A percentile compares a stretch with the other conserved stretches of the same genome.
phyloP scores from a whole-genome alignment of 2,113 vertebrate species.

The Malurus cyaneus region DNA sequence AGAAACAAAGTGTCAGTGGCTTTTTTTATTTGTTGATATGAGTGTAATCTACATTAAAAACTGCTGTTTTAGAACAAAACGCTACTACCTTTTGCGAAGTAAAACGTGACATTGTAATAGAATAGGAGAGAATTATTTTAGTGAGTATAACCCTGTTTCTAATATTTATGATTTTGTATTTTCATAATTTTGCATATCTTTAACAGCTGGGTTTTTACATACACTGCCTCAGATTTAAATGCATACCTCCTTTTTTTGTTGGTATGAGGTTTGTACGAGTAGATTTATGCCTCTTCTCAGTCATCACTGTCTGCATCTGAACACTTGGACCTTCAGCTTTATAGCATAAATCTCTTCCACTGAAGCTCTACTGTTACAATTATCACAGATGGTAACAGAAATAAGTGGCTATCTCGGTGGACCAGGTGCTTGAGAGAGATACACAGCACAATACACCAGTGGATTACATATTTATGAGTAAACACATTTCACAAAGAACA shows the following conservation, averaged over 20 bases:
- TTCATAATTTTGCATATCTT: background rate
- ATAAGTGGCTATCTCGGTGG: background rate
- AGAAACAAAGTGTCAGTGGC: background rate
- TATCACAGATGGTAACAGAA: conserved; percentile 30
- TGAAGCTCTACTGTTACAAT: background rate
- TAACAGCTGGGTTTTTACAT: background rate
- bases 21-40: background rate
- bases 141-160: background rate
- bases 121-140: background rate
- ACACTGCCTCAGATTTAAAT: background rate
- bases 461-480: conserved; percentile 39
- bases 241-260: background rate
- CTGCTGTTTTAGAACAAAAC: background rate
- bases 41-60: background rate
- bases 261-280: background rate
- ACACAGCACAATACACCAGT: background rate
- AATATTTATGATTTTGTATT: background rate
- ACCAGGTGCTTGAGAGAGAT: conserved; percentile 24
- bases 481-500: conserved; percentile 21
- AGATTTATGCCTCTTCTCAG: background rate
- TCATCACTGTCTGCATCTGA: background rate
- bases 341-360: conserved; percentile 11
- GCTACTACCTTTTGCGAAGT: background rate
- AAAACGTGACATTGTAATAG: background rate
- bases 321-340: background rate